Evolutionary conservation across 2,113 vertebrate species (phyloP).

Genomic region (Notothenia coriiceps): DNA sequence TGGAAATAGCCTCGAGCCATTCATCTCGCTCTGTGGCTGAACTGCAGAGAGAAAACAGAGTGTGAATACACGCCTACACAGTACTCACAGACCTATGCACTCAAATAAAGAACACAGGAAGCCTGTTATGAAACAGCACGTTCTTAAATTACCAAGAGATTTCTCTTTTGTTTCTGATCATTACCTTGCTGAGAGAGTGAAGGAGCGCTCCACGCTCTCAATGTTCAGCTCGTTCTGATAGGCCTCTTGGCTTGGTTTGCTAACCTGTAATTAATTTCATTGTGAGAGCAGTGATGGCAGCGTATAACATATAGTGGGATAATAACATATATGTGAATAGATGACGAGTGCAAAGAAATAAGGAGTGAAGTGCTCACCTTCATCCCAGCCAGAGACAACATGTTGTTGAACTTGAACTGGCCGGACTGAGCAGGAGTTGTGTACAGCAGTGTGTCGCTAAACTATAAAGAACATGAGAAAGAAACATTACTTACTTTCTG

Average conservation of each 20-base stretch:
- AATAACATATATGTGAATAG: not conserved
- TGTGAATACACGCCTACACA: not conserved
- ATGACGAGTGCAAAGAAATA: not conserved
- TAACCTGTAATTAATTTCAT: slow-evolving; percentile 86
- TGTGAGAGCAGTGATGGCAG: slow-evolving; percentile 20
- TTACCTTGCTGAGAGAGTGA: slow-evolving; percentile 97
- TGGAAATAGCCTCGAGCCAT: slow-evolving; percentile 94
- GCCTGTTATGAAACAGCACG: not conserved
- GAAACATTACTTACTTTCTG: not conserved
- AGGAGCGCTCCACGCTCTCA: slow-evolving; percentile 97
- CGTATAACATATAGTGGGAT: not conserved
- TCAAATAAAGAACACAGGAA: not conserved
- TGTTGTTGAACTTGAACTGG: slow-evolving; percentile 96
- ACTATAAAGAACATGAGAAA: slow-evolving; percentile 81
- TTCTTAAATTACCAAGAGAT: not conserved
- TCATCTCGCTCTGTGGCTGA: slow-evolving; percentile 94
- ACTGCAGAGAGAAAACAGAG: slow-evolving; percentile 75
- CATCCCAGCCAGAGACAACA: slow-evolving; percentile 95
- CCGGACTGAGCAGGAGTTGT: slow-evolving; percentile 94
- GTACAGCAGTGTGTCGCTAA: slow-evolving; percentile 94
- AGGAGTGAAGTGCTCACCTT: slow-evolving; percentile 85
- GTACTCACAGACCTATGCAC: not conserved
- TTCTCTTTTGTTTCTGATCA: slow-evolving; percentile 13
- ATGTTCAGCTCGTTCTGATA: slow-evolving; percentile 98
- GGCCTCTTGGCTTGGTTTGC: slow-evolving; percentile 94